Evolutionary conservation across 2,888 invertebrate species (phyloP).

Genomic region (Heliconius hortense): DNA sequence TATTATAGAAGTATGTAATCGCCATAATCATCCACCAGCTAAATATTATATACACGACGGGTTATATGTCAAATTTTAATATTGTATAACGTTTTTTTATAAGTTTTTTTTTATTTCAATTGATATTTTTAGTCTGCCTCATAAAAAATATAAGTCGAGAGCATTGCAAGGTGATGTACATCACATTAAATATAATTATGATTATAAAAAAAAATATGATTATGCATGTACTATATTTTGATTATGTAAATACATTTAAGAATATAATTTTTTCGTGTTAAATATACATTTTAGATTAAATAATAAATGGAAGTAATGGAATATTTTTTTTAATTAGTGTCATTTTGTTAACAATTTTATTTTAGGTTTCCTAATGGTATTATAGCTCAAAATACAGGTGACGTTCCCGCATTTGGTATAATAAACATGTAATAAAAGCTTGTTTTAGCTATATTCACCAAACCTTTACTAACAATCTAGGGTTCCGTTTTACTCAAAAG

Average conservation of each 20-base stretch:
- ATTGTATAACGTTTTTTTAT: neutral
- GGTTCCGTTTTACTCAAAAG: too few species aligned
- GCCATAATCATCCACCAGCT: constrained; percentile 66
- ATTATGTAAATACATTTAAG: neutral
- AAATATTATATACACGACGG: constrained; percentile 65
- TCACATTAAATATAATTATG: neutral
- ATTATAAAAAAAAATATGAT: neutral
- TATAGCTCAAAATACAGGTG: neutral
- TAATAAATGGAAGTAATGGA: neutral
- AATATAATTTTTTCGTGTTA: neutral
- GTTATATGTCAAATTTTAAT: constrained; percentile 41
- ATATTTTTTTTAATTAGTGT: neutral
- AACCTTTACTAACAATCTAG: too few species aligned
- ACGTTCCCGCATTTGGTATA: neutral
- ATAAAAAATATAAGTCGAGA: neutral
- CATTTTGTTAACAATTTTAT: neutral
- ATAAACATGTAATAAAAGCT: neutral
- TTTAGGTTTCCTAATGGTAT: neutral
- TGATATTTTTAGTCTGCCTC: neutral
- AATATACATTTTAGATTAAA: neutral
- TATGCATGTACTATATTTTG: too few species aligned
- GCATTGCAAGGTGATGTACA: neutral
- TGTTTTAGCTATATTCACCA: neutral
- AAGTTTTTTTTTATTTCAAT: neutral
- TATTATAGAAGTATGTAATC: constrained; percentile 55